These are phyloP conservation scores for Hyles lineata DNA, from an alignment of 2,888 invertebrate genomes.

Conservation along the genomic window DNA sequence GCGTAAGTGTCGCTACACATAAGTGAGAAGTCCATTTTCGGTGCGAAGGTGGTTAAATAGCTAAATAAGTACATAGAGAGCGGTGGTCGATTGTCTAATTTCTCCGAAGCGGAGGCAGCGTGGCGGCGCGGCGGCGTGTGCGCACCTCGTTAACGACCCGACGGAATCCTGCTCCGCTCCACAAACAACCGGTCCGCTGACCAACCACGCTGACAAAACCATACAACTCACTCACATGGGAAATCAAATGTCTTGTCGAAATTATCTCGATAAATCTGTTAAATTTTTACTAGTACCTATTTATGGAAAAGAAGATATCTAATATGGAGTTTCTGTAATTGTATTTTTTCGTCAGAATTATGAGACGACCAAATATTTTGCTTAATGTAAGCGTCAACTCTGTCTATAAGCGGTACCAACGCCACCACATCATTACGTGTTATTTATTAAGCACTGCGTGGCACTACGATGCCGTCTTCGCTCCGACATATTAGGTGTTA, in stretches of 20 bases:
- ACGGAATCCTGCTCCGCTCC: conserved; percentile 69
- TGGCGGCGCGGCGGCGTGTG: conserved; percentile 59
- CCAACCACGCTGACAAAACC: conserved; percentile 27
- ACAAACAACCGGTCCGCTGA: conserved; percentile 60
- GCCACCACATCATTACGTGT: no score
- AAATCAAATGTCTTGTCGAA: background rate
- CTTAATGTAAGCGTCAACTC: no score
- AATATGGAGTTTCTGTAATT: no score
- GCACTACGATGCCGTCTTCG: no score
- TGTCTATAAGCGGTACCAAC: no score
- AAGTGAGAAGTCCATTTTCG: conserved; percentile 16
- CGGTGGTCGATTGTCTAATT: conserved; percentile 49
- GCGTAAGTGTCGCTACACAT: background rate
- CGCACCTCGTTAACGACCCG: conserved; percentile 74
- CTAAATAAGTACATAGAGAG: conserved; percentile 25
- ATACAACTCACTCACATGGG: background rate
- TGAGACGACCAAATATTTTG: no score
- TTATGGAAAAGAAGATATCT: no score
- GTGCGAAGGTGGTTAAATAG: background rate
- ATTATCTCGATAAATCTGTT: no score
- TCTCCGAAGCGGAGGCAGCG: conserved; percentile 56
- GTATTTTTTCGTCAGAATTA: no score
- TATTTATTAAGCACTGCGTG: no score
- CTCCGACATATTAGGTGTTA: no score
- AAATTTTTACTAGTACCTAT: no score